These are phyloP conservation scores for Drosophila trapezifrons DNA, from an alignment of 1,140 invertebrate species.

Conservation along the genomic window DNA sequence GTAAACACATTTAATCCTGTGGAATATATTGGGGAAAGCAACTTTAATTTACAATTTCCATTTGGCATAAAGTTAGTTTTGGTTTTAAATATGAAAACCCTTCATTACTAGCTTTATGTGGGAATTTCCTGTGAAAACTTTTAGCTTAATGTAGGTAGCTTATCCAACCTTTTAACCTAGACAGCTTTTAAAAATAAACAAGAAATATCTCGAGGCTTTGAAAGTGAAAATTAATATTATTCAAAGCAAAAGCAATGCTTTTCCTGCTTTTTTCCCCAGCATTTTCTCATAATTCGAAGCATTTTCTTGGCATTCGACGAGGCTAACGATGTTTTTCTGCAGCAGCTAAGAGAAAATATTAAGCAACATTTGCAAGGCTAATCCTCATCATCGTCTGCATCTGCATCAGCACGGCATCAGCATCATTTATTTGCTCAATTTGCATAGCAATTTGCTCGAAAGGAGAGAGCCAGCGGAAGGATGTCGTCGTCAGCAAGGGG, in stretches of 20 bases:
- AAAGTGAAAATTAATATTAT: neutral
- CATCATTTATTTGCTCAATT: slow-evolving; percentile 49
- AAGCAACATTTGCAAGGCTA: slow-evolving; percentile 45
- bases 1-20: slow-evolving; percentile 7
- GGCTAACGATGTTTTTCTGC: slow-evolving; percentile 30
- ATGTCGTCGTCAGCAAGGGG: slow-evolving; percentile 30
- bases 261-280: neutral
- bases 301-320: slow-evolving; percentile 1
- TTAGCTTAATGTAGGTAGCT: neutral
- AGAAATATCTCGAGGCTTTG: neutral
- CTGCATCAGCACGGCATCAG: slow-evolving; percentile 29
- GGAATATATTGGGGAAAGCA: neutral
- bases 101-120: neutral
- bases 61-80: neutral
- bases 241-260: neutral
- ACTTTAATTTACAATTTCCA: slow-evolving; percentile 2
- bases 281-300: slow-evolving; percentile 4
- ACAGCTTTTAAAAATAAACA: neutral
- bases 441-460: slow-evolving; percentile 45
- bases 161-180: neutral
- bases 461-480: slow-evolving; percentile 15
- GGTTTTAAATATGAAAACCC: neutral
- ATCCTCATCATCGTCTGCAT: slow-evolving; percentile 41
- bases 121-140: neutral
- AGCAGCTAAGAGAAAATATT: slow-evolving; percentile 29